phyloP scores from a whole-genome alignment of 2,888 invertebrate genomes.

The Drosophila kuntzei region DNA sequence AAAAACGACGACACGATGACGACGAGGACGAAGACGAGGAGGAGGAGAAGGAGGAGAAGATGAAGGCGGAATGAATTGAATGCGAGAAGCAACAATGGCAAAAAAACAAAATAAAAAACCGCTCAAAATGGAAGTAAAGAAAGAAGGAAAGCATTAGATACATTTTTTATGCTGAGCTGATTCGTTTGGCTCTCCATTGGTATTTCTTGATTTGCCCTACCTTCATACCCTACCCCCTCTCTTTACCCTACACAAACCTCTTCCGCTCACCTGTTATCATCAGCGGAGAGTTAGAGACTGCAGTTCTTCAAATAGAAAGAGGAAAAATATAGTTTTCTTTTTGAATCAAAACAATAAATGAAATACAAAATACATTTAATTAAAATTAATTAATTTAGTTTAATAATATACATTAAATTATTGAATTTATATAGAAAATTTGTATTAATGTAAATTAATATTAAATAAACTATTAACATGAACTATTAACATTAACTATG shows the following conservation, averaged over 20 bases:
- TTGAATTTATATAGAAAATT: too few relatives aligned
- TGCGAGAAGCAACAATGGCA: slow-evolving; percentile 31
- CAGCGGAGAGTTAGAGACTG: neutral
- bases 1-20: slow-evolving; percentile 27
- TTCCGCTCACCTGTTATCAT: neutral
- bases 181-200: slow-evolving; percentile 20
- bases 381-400: too few relatives aligned
- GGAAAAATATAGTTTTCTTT: too few relatives aligned
- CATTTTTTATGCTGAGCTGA: slow-evolving; percentile 61
- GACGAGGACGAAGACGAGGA: neutral
- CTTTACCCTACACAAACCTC: neutral
- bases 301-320: too few relatives aligned
- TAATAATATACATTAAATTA: too few relatives aligned
- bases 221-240: neutral
- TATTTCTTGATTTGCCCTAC: slow-evolving; percentile 16
- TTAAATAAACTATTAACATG: too few relatives aligned
- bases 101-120: slow-evolving; percentile 7
- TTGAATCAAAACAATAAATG: too few relatives aligned
- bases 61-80: slow-evolving; percentile 21
- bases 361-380: too few relatives aligned
- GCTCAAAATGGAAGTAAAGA: slow-evolving; percentile 8
- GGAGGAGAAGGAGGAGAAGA: slow-evolving; percentile 1
- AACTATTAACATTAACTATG: too few relatives aligned
- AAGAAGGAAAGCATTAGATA: slow-evolving; percentile 65
- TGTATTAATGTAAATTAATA: too few relatives aligned